Percentiles rank a stretch among this genome's conserved stretches.
Conservation (phyloP, 2,888 invertebrate genomes). For the Campoletis raptor region DNA sequence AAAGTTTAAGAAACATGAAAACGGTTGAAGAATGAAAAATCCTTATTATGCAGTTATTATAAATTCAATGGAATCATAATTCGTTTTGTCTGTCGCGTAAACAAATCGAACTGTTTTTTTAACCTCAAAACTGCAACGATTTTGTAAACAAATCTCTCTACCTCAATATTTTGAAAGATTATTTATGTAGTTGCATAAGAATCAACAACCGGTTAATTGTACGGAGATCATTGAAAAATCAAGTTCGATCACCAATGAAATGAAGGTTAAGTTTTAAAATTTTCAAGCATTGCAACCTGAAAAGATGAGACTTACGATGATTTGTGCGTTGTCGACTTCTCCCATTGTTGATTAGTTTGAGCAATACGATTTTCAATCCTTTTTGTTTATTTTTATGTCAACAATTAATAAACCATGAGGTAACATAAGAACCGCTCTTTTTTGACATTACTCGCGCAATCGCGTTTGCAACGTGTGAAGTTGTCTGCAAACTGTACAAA, state of each 20-base stretch:
- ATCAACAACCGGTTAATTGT: not conserved
- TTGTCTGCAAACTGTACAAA: not conserved
- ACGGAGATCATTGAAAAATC: not conserved
- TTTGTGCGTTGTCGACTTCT: constrained; percentile 77
- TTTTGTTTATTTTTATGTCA: constrained; percentile 48
- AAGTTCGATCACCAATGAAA: not conserved
- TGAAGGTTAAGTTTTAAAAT: constrained; percentile 10
- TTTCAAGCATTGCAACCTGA: not conserved
- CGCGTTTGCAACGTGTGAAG: constrained; percentile 25
- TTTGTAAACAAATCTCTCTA: not conserved
- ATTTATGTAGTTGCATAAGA: not conserved
- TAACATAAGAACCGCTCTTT: constrained; percentile 59
- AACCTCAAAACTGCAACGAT: constrained; percentile 14
- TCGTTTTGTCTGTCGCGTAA: not conserved
- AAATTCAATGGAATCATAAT: not conserved
- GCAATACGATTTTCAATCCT: not conserved
- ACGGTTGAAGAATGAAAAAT: not conserved
- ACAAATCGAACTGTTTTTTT: not conserved
- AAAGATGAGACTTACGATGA: constrained; percentile 76
- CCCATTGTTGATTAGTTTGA: constrained; percentile 72
- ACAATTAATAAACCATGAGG: constrained; percentile 54
- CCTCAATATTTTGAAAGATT: not conserved
- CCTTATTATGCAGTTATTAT: not conserved
- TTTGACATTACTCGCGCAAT: constrained; percentile 55
- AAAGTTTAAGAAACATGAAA: not conserved